Evolutionary conservation across 2,888 invertebrate species (phyloP).

Genomic region (Formica aserva): DNA sequence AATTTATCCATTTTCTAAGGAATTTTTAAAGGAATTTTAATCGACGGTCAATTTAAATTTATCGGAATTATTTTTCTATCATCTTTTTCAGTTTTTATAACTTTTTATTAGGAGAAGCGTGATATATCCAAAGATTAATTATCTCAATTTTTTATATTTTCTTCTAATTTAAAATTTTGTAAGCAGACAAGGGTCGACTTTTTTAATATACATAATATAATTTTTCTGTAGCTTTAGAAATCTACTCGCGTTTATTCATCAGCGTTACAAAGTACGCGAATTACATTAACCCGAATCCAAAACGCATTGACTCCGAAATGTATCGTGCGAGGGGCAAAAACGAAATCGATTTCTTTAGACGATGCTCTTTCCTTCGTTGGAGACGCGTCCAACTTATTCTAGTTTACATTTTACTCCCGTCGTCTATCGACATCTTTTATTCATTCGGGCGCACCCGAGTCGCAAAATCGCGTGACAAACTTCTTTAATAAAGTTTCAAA

Average conservation of each 20-base stretch:
- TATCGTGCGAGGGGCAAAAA: constrained; percentile 18
- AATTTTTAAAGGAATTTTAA: not conserved
- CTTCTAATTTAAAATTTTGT: not conserved
- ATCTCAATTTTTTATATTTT: not conserved
- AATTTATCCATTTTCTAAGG: not conserved
- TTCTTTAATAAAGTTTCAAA: constrained; percentile 55
- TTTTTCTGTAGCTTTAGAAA: not conserved
- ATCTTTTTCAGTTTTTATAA: not conserved
- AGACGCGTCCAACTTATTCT: constrained; percentile 49
- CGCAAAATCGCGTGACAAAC: constrained; percentile 54
- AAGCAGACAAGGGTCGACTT: not conserved
- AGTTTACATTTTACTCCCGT: constrained; percentile 52
- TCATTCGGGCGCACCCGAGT: constrained; percentile 42
- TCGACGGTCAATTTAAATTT: not conserved
- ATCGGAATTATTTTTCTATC: not conserved
- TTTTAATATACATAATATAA: not conserved
- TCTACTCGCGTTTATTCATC: constrained; percentile 7
- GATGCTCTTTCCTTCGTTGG: constrained; percentile 17
- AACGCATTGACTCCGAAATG: not conserved
- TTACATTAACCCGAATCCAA: constrained; percentile 31
- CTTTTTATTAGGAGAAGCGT: too few relatives aligned
- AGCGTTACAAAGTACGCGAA: not conserved
- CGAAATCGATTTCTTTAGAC: constrained; percentile 50
- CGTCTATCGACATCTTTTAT: constrained; percentile 53
- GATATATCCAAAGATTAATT: not conserved